A percentile compares a stretch with the other conserved stretches of the same genome.
Conservation (phyloP, 2,113 vertebrate genomes). For the Cisticola juncidis region DNA sequence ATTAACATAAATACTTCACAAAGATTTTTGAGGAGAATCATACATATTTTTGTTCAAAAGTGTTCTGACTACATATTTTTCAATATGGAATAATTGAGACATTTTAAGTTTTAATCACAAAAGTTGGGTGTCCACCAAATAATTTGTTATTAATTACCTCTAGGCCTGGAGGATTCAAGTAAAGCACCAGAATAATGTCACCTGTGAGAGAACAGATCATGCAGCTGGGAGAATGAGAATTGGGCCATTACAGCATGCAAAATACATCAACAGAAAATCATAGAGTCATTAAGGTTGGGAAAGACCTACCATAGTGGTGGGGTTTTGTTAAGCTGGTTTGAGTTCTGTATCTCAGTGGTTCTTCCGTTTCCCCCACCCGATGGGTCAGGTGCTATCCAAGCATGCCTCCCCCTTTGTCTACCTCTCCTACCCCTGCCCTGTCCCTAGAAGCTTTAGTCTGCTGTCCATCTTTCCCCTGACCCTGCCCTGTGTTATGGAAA, state of each 20-base stretch:
- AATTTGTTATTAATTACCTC: slow-evolving; percentile 14
- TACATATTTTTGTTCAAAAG: not conserved
- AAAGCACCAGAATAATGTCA: not conserved
- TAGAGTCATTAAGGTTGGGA: not conserved
- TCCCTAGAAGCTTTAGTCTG: no score
- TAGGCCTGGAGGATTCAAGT: not conserved
- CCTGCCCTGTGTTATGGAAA: no score
- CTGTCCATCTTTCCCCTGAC: no score
- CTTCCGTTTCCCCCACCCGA: no score
- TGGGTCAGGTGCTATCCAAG: no score
- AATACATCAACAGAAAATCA: not conserved
- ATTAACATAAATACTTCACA: not conserved
- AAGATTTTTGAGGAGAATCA: not conserved
- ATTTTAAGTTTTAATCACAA: not conserved
- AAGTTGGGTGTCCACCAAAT: not conserved
- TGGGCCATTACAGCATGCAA: not conserved
- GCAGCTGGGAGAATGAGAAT: not conserved
- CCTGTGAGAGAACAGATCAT: not conserved
- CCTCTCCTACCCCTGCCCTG: no score
- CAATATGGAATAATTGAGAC: not conserved
- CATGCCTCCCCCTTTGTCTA: no score
- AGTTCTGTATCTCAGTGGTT: no score
- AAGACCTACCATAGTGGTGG: not conserved
- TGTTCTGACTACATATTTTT: not conserved
- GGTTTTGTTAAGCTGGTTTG: no score